Evolutionary conservation across 2,113 vertebrate genomes (phyloP), one percentile per base, ranked within the genome.

Genomic region (Urocolius indicus): DNA sequence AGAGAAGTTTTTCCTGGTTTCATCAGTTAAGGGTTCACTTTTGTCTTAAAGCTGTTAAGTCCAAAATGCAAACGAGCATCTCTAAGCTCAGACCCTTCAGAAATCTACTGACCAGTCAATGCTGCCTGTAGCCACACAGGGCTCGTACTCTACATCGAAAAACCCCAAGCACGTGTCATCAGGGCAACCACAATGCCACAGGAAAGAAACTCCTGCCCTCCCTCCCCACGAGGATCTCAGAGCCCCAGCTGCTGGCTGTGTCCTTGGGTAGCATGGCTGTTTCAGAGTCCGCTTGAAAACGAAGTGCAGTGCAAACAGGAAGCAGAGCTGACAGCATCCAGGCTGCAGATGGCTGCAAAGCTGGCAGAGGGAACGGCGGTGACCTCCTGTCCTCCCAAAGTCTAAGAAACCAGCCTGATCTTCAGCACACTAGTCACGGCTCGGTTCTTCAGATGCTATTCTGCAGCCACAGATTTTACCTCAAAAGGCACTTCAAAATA

Each of bases 391-490:
- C 49, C 62, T 65, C 66, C 58, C 58, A 16, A 10, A 24, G 74
- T 7, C 24, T 57, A 48, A 41, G 57, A 55, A 55, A 6, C 46
- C 65, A 54, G 38, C 61, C 5, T 23, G 46, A 11, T 3, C 66
- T n/a, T 5, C 61, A 46, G 59, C 59, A 36, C 24, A 1, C 13
- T 0, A 6, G n/a, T 9, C 55, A 30, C 29, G 0, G 0, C 67
- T 52, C 45, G 21, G 61, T 38, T 55, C 38, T n/a, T 9, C 3
- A 3, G 45, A 2, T 61, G 45, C 23, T 51, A 1, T 2, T 38
- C 57, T 22, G 46, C 75, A 78, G 66, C 20, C 38, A 13, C 6
- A 16, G n/a, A 27, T 38, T 71, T 32, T 18, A 52, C 38, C 12
- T 15, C 2, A 15, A 29, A 13, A 51, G 54, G 36, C 38, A 66